Conservation (phyloP, 2,797 vertebrate genomes). For the Amblyraja radiata region DNA sequence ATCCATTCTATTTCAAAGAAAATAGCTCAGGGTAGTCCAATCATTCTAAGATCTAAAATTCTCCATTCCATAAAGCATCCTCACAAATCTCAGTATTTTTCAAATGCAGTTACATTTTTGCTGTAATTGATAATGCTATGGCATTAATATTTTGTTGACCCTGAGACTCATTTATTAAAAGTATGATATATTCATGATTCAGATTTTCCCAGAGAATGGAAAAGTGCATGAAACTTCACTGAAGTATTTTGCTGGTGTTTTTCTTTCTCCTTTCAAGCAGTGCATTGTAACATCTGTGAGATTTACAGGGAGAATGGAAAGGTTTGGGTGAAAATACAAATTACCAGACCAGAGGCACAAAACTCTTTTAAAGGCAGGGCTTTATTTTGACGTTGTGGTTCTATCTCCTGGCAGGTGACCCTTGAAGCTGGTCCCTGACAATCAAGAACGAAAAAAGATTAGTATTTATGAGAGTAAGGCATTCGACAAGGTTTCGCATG, state of each 20-base stretch:
- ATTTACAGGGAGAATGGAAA: background rate
- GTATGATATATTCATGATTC: background rate
- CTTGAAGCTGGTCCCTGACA: background rate
- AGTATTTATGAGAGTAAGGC: background rate
- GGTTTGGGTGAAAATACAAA: background rate
- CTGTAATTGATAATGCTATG: background rate
- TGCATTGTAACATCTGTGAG: background rate
- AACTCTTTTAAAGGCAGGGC: background rate
- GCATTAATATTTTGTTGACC: background rate
- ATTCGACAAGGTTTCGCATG: background rate
- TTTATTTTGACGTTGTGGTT: background rate
- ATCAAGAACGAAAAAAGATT: background rate
- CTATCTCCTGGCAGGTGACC: background rate
- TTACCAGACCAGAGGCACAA: background rate
- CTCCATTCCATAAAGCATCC: too few species aligned
- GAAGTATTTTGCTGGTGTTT: background rate
- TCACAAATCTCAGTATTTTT: too few species aligned
- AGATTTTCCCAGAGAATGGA: background rate
- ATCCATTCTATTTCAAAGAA: too few species aligned
- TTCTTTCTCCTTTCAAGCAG: background rate
- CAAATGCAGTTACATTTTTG: too few species aligned
- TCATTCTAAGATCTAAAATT: too few species aligned
- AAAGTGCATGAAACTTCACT: background rate
- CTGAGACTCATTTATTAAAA: too few species aligned
- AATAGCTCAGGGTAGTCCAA: too few species aligned